Conservation (phyloP, 2,797 vertebrate species). For the Fistularia tabacaria region DNA sequence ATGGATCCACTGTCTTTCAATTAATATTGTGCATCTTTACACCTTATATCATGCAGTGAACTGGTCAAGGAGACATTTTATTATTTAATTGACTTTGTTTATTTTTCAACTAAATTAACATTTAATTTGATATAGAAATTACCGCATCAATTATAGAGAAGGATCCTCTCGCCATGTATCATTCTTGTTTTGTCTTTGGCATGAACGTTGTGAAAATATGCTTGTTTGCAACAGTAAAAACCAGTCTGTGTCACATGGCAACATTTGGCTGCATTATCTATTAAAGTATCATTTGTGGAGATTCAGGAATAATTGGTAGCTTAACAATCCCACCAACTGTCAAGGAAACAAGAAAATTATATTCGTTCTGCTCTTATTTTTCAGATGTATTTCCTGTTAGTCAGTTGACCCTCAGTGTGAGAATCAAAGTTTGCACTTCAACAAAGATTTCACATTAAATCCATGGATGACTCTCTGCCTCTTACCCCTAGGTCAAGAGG, state of each 20-base stretch:
- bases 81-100: no score
- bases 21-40: no score
- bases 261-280: constrained; percentile 10
- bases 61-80: no score
- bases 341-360: constrained; percentile 50
- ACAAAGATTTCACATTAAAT: constrained; percentile 64
- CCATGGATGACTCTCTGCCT: constrained; percentile 54
- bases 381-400: constrained; percentile 40
- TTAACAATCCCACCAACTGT: constrained; percentile 41
- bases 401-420: constrained; percentile 58
- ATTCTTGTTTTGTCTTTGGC: not conserved
- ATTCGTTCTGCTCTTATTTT: constrained; percentile 38
- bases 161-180: not conserved
- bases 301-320: constrained; percentile 35
- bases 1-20: not conserved
- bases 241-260: constrained; percentile 37
- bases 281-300: constrained; percentile 19
- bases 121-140: no score
- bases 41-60: no score
- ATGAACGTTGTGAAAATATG: not conserved
- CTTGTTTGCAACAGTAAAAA: constrained; percentile 18
- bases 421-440: constrained; percentile 59
- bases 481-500: constrained; percentile 70
- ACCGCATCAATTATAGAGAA: no score
- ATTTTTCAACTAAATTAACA: no score